Conservation (phyloP, 64 coral and sea anemone species). For the Pachyseris speciosa region DNA sequence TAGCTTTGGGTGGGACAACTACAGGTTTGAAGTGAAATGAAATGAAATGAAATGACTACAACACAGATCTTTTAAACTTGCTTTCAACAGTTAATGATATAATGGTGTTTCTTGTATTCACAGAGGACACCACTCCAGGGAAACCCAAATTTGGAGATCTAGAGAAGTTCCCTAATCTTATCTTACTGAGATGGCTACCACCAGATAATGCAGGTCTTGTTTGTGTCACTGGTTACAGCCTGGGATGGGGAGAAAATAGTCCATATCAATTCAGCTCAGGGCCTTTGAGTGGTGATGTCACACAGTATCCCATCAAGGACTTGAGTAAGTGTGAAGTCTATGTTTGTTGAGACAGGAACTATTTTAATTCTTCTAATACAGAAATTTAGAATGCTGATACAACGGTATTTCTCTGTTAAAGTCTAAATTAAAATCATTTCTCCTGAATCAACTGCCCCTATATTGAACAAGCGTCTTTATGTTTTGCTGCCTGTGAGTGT, state of each 20-base stretch:
- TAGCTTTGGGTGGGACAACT: too few species aligned
- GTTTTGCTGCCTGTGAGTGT: too few species aligned
- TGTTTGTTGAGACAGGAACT: not conserved
- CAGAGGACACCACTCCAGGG: slow-evolving; percentile 36
- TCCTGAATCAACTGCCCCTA: too few species aligned
- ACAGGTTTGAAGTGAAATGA: too few species aligned
- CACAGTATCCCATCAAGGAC: slow-evolving; percentile 14
- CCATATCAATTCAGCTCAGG: not conserved
- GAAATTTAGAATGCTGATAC: too few species aligned
- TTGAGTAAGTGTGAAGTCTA: not conserved
- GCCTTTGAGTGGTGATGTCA: not conserved
- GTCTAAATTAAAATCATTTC: too few species aligned
- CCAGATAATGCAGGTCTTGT: slow-evolving; percentile 41
- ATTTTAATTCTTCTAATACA: not conserved
- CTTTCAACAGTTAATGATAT: not conserved
- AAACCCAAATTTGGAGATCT: not conserved
- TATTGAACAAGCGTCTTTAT: too few species aligned
- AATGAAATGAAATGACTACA: too few species aligned
- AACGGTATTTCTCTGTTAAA: too few species aligned
- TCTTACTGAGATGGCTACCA: slow-evolving; percentile 44
- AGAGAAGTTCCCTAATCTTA: not conserved
- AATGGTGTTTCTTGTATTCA: not conserved
- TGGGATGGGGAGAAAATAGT: slow-evolving; percentile 40
- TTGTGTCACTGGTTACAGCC: slow-evolving; percentile 54
- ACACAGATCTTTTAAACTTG: too few species aligned